Base-by-base conservation (phyloP, 2,888 invertebrate genomes). In the Amitus sp. region DNA sequence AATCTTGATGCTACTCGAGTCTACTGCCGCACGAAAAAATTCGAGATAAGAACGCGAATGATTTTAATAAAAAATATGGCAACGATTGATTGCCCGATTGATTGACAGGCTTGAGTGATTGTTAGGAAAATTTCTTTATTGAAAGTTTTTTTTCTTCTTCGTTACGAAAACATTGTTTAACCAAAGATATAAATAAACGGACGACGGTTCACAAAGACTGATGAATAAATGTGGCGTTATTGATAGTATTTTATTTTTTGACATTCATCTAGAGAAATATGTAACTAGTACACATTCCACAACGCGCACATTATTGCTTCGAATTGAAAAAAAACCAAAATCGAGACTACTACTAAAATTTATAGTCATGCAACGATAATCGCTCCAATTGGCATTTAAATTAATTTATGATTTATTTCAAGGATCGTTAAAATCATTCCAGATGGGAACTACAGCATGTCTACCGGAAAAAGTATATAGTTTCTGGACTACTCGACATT, bases 151-250 rank as follows among this genome's bases (percentile, higher is more conserved):
- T 42, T 42, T 20, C 20, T 18, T 42, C 19, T 2, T 42, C 2
- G n/a, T 42, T 42, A 19, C 42, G 20, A 18, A 42, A 42, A 12
- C 42, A 18, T 42, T 42, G 19, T 18, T 42, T 42, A n/a, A 17
- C 2, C n/a, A 3, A 5, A 18, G 42, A 10, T 42, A 20, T 42
- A 42, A 20, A 20, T 42, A 42, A 18, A 42, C 12, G 20, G 4
- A 12, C n/a, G n/a, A 34, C 4, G 4, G n/a, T 13, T 12, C 34
- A 34, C 13, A n/a, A 18, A 42, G 12, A n/a, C 19, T 20, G 20
- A 37, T 37, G 12, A 20, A 20, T 20, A 15, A 37, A 37, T 37
- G 37, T 37, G 15, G 37, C 37, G 15, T 37, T 37, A 15, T 37
- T 37, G 12, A 13, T 13, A 9, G 12, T 37, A 37, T 19, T 19